These are phyloP conservation scores for Andrena hattorfiana DNA, from an alignment of 2,888 invertebrate genomes.

Conservation along the genomic window DNA sequence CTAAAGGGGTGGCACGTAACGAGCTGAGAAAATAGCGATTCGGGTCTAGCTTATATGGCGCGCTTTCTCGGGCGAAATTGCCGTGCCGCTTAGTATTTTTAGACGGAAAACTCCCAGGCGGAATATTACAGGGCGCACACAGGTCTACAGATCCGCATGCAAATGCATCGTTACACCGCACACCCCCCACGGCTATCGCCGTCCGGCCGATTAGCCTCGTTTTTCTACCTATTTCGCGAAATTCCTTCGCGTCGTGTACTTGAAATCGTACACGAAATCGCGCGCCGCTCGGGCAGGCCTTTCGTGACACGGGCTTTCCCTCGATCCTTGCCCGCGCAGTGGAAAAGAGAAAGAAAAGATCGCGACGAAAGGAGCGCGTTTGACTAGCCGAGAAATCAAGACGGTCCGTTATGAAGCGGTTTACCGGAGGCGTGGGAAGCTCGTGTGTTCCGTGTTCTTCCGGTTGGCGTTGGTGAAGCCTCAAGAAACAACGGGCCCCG, in stretches of 20 bases:
- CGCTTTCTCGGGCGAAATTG: slow-evolving; percentile 24
- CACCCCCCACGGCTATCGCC: slow-evolving; percentile 55
- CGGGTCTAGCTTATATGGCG: background rate
- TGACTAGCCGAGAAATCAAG: slow-evolving; percentile 71
- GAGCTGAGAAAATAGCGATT: slow-evolving; percentile 47
- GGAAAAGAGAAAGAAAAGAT: slow-evolving; percentile 1
- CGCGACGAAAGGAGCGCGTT: slow-evolving; percentile 60
- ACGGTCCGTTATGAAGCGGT: slow-evolving; percentile 82
- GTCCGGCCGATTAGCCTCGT: slow-evolving; percentile 72
- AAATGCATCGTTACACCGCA: slow-evolving; percentile 62
- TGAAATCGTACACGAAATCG: slow-evolving; percentile 63
- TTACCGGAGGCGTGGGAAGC: slow-evolving; percentile 81
- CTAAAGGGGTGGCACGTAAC: slow-evolving; percentile 23
- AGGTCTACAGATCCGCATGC: slow-evolving; percentile 60
- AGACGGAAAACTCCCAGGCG: slow-evolving; percentile 15
- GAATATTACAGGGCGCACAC: slow-evolving; percentile 40
- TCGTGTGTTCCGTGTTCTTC: slow-evolving; percentile 79
- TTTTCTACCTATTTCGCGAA: slow-evolving; percentile 67
- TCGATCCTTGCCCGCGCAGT: background rate
- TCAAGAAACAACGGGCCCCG: slow-evolving; percentile 64
- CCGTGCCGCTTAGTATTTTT: slow-evolving; percentile 40
- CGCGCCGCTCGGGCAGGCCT: slow-evolving; percentile 23
- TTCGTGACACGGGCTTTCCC: slow-evolving; percentile 66
- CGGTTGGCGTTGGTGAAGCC: slow-evolving; percentile 71
- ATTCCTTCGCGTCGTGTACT: slow-evolving; percentile 53